Percentiles rank a stretch among this genome's conserved stretches.
Evolutionary conservation across 2,797 vertebrate genomes (phyloP).

Genomic region (Uromys caudimaculatus): DNA sequence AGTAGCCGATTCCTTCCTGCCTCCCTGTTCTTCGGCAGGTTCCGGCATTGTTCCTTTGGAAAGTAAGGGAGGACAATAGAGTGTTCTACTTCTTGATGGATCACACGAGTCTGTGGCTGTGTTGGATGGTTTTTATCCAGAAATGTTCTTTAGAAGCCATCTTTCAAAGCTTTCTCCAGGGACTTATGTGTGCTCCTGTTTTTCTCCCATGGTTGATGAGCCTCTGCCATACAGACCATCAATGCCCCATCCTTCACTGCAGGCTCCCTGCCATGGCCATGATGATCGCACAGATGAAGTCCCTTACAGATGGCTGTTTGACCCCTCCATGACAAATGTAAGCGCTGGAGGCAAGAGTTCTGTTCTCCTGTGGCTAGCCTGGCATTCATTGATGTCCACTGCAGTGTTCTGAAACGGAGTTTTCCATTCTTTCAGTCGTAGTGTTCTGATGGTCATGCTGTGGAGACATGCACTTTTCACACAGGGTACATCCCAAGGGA

Average conservation of each 20-base stretch:
- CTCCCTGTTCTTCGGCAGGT: neutral
- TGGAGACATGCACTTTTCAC: neutral
- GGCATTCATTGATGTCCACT: neutral
- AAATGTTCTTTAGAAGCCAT: neutral
- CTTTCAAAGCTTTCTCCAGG: neutral
- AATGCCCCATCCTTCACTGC: neutral
- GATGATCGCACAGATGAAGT: neutral
- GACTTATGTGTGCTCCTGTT: slow-evolving; percentile 8
- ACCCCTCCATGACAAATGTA: neutral
- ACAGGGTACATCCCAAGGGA: neutral
- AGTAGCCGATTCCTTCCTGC: neutral
- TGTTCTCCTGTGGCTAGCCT: neutral
- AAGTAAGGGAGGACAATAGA: neutral
- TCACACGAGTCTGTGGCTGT: neutral
- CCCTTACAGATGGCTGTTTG: neutral
- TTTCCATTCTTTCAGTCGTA: neutral
- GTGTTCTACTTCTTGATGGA: neutral
- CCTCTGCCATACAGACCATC: neutral
- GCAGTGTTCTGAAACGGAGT: neutral
- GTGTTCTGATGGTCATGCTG: neutral
- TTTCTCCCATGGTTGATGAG: neutral
- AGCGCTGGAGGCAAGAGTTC: neutral
- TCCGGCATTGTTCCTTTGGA: neutral
- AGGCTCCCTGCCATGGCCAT: neutral
- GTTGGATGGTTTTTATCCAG: neutral